Evolutionary conservation across 2,113 vertebrate species (phyloP).

Genomic region (Miniopterus natalensis): DNA sequence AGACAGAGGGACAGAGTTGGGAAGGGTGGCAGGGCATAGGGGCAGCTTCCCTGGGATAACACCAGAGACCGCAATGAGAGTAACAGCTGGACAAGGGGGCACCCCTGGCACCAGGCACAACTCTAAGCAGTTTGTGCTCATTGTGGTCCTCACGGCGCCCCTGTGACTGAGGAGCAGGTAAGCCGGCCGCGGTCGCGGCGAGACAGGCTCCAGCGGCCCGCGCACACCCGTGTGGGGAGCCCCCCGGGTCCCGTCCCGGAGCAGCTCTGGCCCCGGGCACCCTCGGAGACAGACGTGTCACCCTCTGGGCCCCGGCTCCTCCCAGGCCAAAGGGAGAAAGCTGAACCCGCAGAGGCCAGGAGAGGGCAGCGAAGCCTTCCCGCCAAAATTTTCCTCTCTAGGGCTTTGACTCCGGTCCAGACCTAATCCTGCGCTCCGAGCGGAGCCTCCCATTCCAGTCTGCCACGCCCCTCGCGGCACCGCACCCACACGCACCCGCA

Average conservation of each 20-base stretch:
- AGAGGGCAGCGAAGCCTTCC: slow-evolving; percentile 61
- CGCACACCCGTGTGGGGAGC: neutral
- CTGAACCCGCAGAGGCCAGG: slow-evolving; percentile 35
- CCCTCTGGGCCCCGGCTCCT: neutral
- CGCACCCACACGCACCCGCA: neutral
- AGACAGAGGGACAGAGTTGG: neutral
- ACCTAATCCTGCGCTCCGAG: slow-evolving; percentile 4
- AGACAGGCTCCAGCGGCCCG: neutral
- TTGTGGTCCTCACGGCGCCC: neutral
- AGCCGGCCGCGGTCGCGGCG: neutral
- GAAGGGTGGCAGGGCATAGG: neutral
- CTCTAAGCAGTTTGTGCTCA: neutral
- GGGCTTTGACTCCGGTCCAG: slow-evolving; percentile 64
- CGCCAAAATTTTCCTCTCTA: slow-evolving; percentile 31
- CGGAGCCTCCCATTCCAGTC: slow-evolving; percentile 69
- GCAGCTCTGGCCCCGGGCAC: neutral
- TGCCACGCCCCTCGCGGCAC: neutral
- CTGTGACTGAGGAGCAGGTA: neutral
- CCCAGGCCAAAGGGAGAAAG: neutral
- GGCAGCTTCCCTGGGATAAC: neutral
- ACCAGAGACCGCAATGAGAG: neutral
- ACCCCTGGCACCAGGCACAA: neutral
- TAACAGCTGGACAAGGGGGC: neutral
- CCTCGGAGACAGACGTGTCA: neutral
- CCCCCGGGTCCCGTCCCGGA: neutral